Conservation (phyloP, 2,888 invertebrate genomes). For the Ennomos quercinarius region DNA sequence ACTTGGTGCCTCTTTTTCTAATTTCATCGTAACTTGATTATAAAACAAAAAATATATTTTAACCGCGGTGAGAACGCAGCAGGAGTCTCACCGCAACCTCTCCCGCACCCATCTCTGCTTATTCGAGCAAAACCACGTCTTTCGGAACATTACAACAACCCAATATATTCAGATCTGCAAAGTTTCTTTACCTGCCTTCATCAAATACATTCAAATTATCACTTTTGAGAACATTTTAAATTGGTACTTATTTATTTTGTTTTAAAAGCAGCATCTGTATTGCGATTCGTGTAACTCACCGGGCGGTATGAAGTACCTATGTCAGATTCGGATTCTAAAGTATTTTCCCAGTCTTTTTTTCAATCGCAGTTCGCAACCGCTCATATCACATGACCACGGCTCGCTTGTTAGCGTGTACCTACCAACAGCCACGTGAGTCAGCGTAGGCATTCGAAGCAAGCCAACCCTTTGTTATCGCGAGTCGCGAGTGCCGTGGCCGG, state of each 20-base stretch:
- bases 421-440: constrained; percentile 65
- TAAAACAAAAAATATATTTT: constrained; percentile 53
- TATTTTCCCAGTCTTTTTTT: constrained; percentile 31
- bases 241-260: constrained; percentile 37
- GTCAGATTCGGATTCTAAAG: constrained; percentile 2
- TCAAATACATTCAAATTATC: constrained; percentile 48
- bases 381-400: constrained; percentile 5
- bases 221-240: constrained; percentile 50
- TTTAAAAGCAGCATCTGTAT: constrained; percentile 35
- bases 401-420: constrained; percentile 37
- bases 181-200: constrained; percentile 62
- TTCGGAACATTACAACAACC: constrained; percentile 61
- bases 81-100: constrained; percentile 68
- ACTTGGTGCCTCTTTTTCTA: constrained; percentile 43
- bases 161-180: constrained; percentile 61
- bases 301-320: constrained; percentile 56
- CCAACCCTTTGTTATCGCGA: constrained; percentile 78
- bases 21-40: constrained; percentile 58
- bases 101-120: constrained; percentile 57
- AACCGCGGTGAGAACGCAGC: constrained; percentile 76
- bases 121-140: constrained; percentile 71
- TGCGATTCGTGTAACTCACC: constrained; percentile 53
- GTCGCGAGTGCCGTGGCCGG: constrained; percentile 40
- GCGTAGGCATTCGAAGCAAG: constrained; percentile 52
- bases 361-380: constrained; percentile 16